Conservation (phyloP, 2,113 vertebrate species). For the Upupa epops region DNA sequence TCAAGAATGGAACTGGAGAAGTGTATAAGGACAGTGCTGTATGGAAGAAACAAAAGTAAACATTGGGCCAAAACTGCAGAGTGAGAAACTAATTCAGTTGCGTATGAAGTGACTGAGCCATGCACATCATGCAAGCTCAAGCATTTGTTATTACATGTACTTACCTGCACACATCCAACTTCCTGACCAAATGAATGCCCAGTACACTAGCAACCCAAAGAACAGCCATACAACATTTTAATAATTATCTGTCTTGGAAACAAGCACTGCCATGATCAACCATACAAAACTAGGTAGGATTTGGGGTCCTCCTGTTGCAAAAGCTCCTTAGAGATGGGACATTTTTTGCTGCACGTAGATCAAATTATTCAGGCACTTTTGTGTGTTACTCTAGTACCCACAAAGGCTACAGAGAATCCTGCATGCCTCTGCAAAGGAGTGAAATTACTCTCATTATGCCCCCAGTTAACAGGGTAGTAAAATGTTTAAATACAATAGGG, state of each 20-base stretch:
- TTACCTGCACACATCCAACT: background rate
- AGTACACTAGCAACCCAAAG: background rate
- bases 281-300: background rate
- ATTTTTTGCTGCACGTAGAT: background rate
- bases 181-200: background rate
- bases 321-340: background rate
- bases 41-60: background rate
- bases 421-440: background rate
- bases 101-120: background rate
- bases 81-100: background rate
- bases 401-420: background rate
- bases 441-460: background rate
- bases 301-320: background rate
- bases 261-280: background rate
- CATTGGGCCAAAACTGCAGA: background rate
- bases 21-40: background rate
- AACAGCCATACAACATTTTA: fast-evolving
- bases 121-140: background rate
- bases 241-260: background rate
- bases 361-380: background rate
- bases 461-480: background rate
- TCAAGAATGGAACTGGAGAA: background rate
- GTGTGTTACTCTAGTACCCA: background rate
- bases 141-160: background rate
- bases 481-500: background rate